Percentiles rank a stretch among this genome's conserved stretches.
Evolutionary conservation across 2,113 vertebrate genomes (phyloP).

Genomic region (Aptenodytes forsteri): DNA sequence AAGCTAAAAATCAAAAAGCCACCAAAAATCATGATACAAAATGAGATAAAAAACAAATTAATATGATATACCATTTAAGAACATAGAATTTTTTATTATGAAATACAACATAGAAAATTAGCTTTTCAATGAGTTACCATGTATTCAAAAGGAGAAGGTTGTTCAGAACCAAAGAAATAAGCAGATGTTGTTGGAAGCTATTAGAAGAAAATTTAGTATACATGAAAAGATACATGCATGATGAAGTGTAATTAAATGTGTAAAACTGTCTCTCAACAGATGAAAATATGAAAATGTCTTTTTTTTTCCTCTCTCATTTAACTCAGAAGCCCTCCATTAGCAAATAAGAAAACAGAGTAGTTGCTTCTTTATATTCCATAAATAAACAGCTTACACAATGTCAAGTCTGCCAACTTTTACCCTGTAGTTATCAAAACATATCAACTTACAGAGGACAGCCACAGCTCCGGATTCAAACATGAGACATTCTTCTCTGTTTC

Average conservation of each 20-base stretch:
- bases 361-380: not conserved
- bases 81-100: not conserved
- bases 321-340: not conserved
- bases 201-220: not conserved
- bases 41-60: not conserved
- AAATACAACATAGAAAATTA: not conserved
- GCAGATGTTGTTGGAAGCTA: not conserved
- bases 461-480: slow-evolving; percentile 97
- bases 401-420: not conserved
- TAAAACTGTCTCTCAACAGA: not conserved
- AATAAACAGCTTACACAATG: not conserved
- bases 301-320: not conserved
- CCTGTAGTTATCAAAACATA: not conserved
- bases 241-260: not conserved
- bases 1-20: not conserved
- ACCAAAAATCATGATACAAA: not conserved
- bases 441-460: slow-evolving; percentile 92
- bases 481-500: slow-evolving; percentile 92
- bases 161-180: not conserved
- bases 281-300: not conserved
- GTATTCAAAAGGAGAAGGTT: not conserved
- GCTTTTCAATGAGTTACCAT: not conserved
- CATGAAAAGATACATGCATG: not conserved
- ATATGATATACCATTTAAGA: not conserved
- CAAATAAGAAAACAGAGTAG: not conserved